Evolutionary conservation across 2,888 invertebrate species (phyloP).

Genomic region (Andrena bicolor): DNA sequence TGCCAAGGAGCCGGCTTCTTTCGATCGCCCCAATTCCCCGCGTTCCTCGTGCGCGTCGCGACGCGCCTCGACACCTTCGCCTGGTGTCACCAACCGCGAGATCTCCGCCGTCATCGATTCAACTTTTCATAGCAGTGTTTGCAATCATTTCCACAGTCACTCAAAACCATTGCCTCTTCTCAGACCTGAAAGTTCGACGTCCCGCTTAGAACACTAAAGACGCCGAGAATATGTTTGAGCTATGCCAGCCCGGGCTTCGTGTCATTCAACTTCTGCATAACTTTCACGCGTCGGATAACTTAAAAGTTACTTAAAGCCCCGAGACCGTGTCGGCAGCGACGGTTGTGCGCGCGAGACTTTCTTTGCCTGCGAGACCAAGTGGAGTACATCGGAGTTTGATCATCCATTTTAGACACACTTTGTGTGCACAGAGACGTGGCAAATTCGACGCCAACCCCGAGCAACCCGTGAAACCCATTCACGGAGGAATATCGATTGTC

Average conservation of each 20-base stretch:
- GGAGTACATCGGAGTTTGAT: neutral
- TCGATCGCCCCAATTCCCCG: conserved; percentile 64
- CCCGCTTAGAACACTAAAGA: too few relatives aligned
- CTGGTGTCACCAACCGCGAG: too few relatives aligned
- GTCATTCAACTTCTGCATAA: neutral
- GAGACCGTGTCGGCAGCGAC: neutral
- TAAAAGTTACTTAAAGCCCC: neutral
- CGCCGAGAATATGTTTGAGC: too few relatives aligned
- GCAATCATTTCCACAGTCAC: too few relatives aligned
- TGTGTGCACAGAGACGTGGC: neutral
- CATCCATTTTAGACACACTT: neutral
- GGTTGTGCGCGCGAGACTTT: neutral
- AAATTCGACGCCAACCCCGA: neutral
- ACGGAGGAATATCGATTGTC: neutral
- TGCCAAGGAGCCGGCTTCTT: conserved; percentile 66
- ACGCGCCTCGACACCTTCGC: conserved; percentile 17
- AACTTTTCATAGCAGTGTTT: too few relatives aligned
- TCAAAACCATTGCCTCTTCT: neutral
- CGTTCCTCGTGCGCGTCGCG: neutral
- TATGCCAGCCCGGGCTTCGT: too few relatives aligned
- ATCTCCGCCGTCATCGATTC: neutral
- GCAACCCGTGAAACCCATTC: neutral
- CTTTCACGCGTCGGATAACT: neutral
- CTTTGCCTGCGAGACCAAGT: neutral
- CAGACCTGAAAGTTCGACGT: neutral